phyloP scores from a whole-genome alignment of 1,140 invertebrate species.

The Probaryconus sp. region DNA sequence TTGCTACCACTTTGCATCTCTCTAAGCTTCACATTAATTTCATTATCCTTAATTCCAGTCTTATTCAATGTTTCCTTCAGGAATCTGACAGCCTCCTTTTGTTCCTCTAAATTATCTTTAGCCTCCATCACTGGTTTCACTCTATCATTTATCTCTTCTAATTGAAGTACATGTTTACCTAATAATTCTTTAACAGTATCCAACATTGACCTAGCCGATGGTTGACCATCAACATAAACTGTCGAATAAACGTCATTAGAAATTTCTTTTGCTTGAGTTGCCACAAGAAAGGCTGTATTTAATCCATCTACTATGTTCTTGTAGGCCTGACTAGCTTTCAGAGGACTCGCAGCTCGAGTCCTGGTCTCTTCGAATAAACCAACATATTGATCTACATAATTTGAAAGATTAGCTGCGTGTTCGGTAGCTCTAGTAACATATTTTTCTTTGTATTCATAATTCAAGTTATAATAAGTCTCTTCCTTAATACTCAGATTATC shows the following conservation, averaged over 20 bases:
- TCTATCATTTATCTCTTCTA: constrained; percentile 73
- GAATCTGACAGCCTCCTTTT: constrained; percentile 76
- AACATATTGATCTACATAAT: constrained; percentile 82
- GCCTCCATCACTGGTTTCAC: constrained; percentile 61
- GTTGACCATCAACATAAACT: constrained; percentile 66
- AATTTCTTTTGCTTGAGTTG: constrained; percentile 82
- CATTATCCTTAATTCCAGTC: constrained; percentile 79
- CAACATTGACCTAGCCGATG: constrained; percentile 70
- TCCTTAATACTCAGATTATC: constrained; percentile 80
- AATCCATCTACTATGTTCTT: constrained; percentile 87
- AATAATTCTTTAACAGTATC: constrained; percentile 76
- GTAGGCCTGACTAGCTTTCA: constrained; percentile 89
- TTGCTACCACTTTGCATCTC: constrained; percentile 71
- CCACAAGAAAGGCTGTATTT: constrained; percentile 81
- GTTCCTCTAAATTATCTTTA: constrained; percentile 69
- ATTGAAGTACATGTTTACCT: constrained; percentile 73
- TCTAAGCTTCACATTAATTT: constrained; percentile 77
- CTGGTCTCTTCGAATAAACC: constrained; percentile 84
- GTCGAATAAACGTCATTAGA: constrained; percentile 80
- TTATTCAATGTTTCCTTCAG: constrained; percentile 78
- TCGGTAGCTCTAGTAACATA: constrained; percentile 83
- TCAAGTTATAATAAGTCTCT: constrained; percentile 81
- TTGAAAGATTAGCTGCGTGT: constrained; percentile 82
- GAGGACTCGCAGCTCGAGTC: constrained; percentile 82
- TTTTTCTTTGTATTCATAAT: constrained; percentile 83